Evolutionary conservation across 2,888 invertebrate species (phyloP).

Genomic region (Conomelus anceps): DNA sequence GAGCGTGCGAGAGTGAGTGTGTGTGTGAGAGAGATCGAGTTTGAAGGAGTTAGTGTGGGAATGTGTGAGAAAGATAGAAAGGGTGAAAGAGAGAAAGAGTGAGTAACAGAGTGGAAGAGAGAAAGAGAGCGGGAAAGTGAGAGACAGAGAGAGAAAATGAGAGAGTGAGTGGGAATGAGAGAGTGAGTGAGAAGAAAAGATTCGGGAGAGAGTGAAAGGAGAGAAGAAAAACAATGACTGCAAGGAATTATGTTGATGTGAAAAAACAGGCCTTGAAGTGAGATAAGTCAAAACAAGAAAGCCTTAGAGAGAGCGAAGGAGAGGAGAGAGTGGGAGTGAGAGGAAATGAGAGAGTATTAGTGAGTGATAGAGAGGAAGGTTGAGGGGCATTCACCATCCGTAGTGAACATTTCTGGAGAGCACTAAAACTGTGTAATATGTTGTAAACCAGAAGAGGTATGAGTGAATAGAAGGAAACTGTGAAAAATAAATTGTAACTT

Average conservation of each 20-base stretch:
- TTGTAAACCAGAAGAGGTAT: not conserved
- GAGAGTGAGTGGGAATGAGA: too few relatives aligned
- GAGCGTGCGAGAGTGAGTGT: not conserved
- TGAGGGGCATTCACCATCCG: not conserved
- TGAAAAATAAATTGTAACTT: not conserved
- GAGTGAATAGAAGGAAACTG: not conserved
- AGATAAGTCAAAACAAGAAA: not conserved
- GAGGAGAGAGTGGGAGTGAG: not conserved
- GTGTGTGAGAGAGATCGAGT: too few relatives aligned
- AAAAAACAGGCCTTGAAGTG: not conserved
- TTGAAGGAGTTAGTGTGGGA: too few relatives aligned
- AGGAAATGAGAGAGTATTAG: not conserved
- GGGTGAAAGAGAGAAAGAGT: too few relatives aligned
- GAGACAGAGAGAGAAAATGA: too few relatives aligned
- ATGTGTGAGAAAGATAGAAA: too few relatives aligned
- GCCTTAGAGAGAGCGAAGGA: not conserved
- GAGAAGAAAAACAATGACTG: not conserved
- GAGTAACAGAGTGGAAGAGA: not conserved
- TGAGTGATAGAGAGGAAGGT: too few relatives aligned
- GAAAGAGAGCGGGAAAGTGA: too few relatives aligned
- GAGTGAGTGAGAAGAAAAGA: not conserved
- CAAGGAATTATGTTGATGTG: not conserved
- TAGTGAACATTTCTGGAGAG: not conserved
- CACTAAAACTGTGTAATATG: not conserved
- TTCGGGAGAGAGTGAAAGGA: not conserved